These are phyloP conservation scores for Micromesistius poutassou DNA, from an alignment of 2,797 vertebrate genomes.

Conservation along the genomic window DNA sequence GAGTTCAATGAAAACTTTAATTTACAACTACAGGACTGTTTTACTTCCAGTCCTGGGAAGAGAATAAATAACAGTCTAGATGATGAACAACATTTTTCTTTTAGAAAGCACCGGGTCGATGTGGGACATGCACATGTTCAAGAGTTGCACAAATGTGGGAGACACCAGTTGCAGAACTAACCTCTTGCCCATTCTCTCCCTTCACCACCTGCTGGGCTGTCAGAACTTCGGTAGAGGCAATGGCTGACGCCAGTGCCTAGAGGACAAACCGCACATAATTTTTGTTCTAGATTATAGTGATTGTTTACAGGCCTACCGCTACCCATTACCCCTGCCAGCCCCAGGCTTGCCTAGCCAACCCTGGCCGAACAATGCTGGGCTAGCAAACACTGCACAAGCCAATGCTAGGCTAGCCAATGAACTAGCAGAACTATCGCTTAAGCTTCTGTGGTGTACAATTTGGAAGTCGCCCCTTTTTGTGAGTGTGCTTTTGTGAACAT, in stretches of 20 bases:
- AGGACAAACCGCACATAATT: neutral
- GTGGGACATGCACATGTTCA: neutral
- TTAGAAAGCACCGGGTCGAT: neutral
- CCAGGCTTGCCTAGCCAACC: neutral
- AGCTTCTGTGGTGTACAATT: neutral
- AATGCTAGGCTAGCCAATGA: too few species aligned
- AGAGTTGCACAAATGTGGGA: neutral
- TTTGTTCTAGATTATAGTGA: neutral
- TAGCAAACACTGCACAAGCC: too few species aligned
- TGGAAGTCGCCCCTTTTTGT: neutral
- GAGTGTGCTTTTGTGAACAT: neutral
- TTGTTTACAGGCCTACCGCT: too few species aligned
- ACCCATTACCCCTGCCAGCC: too few species aligned
- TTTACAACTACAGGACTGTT: neutral
- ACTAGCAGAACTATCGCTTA: neutral
- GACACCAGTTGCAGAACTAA: conserved; percentile 47
- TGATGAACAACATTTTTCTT: too few species aligned
- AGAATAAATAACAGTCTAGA: too few species aligned
- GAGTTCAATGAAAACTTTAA: neutral
- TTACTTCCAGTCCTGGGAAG: too few species aligned
- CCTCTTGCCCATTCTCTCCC: conserved; percentile 86
- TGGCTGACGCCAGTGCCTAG: conserved; percentile 85
- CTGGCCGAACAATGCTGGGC: neutral
- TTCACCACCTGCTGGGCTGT: conserved; percentile 90
- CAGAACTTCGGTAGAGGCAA: conserved; percentile 90